Percentiles rank a stretch among this genome's conserved stretches.
These are phyloP conservation scores for Discoglossus pictus DNA, from an alignment of 2,797 vertebrate species.

Conservation along the genomic window DNA sequence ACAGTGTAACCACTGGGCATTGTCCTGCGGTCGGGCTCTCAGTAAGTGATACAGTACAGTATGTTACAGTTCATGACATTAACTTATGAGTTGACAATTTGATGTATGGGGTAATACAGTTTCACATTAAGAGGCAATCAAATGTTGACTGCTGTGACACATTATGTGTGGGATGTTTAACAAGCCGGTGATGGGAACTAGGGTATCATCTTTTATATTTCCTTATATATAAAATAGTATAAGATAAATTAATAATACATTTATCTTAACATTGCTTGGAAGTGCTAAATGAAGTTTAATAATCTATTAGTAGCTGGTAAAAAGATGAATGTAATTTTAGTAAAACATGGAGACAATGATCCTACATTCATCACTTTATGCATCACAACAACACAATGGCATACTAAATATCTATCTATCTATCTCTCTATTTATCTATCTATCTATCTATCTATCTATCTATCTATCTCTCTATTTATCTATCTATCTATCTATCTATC, in stretches of 20 bases:
- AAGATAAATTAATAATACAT: no score
- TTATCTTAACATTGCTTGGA: no score
- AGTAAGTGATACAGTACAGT: not conserved
- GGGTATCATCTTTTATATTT: no score
- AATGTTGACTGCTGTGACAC: not conserved
- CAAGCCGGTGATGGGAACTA: not conserved
- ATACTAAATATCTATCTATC: no score
- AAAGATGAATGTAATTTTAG: not conserved
- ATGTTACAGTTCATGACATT: conserved; percentile 17
- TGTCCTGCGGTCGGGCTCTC: not conserved
- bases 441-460: no score
- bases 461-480: no score
- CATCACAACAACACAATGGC: no score
- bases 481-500: no score
- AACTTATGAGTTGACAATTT: conserved; percentile 9
- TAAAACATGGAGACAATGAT: no score
- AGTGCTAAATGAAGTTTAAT: not conserved
- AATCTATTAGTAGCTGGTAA: not conserved
- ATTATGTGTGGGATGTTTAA: not conserved
- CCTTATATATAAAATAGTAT: no score
- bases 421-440: no score
- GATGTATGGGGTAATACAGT: conserved; percentile 8
- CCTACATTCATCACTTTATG: no score
- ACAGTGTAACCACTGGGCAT: not conserved
- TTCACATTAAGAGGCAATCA: not conserved